Evolutionary conservation across 1,140 invertebrate species (phyloP).

Genomic region (Arion vulgaris): DNA sequence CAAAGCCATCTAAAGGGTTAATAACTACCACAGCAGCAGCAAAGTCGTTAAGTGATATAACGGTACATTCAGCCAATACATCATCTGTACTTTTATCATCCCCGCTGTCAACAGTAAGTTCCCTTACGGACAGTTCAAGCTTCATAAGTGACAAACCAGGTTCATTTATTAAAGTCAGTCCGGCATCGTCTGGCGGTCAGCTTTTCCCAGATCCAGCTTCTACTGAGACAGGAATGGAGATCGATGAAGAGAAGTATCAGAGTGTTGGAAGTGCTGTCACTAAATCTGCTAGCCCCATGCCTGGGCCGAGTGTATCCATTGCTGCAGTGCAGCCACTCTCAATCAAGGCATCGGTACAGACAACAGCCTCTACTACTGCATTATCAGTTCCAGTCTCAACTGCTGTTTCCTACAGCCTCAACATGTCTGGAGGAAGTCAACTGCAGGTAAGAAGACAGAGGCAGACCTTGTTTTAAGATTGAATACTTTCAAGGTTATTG

Average conservation of each 20-base stretch:
- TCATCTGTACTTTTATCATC: not conserved
- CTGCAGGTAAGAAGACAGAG: not conserved
- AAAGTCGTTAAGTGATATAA: not conserved
- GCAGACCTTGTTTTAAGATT: no score
- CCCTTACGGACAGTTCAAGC: not conserved
- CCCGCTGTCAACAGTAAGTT: not conserved
- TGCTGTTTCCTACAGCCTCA: constrained; percentile 2
- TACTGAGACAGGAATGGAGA: not conserved
- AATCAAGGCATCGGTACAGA: not conserved
- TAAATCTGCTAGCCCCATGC: not conserved
- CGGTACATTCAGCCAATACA: not conserved
- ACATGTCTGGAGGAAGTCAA: not conserved
- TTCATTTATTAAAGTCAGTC: not conserved
- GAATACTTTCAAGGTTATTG: no score
- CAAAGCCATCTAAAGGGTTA: not conserved
- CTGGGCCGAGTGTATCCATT: not conserved
- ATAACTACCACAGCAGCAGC: not conserved
- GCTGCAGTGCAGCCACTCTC: not conserved
- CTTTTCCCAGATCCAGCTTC: not conserved
- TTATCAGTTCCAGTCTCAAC: not conserved
- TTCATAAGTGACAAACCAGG: not conserved
- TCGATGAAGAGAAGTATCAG: not conserved
- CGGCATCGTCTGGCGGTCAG: not conserved
- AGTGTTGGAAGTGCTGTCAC: not conserved
- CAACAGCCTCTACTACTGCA: not conserved